phyloP scores from a whole-genome alignment of 2,888 invertebrate species.

The Diabrotica balteata region DNA sequence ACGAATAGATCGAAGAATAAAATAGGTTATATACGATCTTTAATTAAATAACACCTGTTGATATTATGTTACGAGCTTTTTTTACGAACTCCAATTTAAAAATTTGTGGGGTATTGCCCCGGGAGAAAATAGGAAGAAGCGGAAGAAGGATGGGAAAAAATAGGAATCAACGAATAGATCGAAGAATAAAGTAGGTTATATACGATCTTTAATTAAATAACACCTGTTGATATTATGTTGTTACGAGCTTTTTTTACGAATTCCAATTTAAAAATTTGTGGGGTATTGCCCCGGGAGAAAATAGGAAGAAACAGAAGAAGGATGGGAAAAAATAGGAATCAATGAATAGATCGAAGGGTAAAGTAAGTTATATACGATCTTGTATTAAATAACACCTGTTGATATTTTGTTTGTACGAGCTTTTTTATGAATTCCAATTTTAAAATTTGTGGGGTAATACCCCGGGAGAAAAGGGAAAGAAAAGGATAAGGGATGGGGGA shows the following conservation, averaged over 20 bases:
- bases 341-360: not conserved
- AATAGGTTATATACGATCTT: no score
- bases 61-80: not conserved
- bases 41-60: no score
- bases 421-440: not conserved
- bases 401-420: not conserved
- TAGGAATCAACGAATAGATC: not conserved
- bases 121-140: not conserved
- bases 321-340: not conserved
- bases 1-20: no score
- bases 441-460: not conserved
- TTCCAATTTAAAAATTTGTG: slow-evolving; percentile 30
- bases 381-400: not conserved
- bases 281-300: slow-evolving; percentile 28
- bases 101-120: not conserved
- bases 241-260: slow-evolving; percentile 8
- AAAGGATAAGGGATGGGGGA: not conserved
- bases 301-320: not conserved
- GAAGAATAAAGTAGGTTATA: not conserved
- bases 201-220: not conserved
- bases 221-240: not conserved
- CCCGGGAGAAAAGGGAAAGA: not conserved
- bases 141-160: not conserved
- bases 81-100: slow-evolving; percentile 22
- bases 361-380: not conserved